Base-by-base conservation (phyloP, 2,888 invertebrate species). In the Chloroclysta siterata region DNA sequence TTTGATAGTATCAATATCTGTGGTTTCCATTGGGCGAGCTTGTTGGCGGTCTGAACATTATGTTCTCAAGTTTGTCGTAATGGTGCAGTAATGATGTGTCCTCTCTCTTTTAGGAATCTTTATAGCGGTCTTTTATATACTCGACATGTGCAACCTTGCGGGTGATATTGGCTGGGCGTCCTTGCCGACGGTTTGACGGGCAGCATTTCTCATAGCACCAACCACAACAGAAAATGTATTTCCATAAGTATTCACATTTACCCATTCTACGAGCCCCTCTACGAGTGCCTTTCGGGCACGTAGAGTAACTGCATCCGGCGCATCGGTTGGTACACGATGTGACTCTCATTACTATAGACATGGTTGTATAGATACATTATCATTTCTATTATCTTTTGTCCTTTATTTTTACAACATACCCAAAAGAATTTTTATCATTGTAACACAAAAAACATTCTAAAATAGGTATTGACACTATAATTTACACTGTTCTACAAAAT, bases 131-230 rank as follows among this genome's bases (percentile, higher is more conserved):
- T 65, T 51, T 60, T 39, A 70, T 17, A 54, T 75, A 72, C 6
- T 73, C 66, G 2, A 73, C 57, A 14, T 66, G 60, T 67, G 60
- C 62, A 63, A 66, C 64, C 48, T 60, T 69, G 28, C 68, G 68
- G 52, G 71, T 72, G 22, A 73, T 73, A 41, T 52, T 48, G 33
- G 47, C 11, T 29, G 63, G 60, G 8, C 62, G 64, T 53, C 15
- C 15, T 57, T 41, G 46, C 0, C 52, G 56, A 11, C 33, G 1
- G 1, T 39, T 46, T 4, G 56, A 41, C 29, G 17, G 28, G 54
- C 48, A 47, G 39, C 48, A 22, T 17, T 55, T 52, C 0, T 63
- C 33, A 17, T 17, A 63, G 54, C 65, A 72, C 56, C 65, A 68
- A 29, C 60, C 64, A 60, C 69, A 71, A 22, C 67, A 63, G 52